phyloP scores from a whole-genome alignment of 2,888 invertebrate species.

The Melipona beecheii region DNA sequence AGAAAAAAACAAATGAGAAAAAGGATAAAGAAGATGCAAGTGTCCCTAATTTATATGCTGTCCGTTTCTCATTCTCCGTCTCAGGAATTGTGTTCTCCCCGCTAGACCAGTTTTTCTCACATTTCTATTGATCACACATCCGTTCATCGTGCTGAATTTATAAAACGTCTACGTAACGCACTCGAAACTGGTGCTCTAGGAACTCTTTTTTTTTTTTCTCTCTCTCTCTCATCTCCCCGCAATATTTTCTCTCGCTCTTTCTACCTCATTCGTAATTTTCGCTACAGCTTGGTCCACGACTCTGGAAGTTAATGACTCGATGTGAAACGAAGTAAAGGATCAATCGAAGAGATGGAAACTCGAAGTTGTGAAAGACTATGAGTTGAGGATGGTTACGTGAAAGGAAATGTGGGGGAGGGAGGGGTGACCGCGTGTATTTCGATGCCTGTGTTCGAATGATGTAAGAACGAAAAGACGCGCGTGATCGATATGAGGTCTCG shows the following conservation, averaged over 20 bases:
- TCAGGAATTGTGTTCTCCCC: conserved; percentile 12
- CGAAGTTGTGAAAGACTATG: neutral
- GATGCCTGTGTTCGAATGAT: neutral
- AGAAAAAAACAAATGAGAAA: conserved; percentile 14
- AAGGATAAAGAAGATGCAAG: conserved; percentile 2
- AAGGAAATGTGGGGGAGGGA: neutral
- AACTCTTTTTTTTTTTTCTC: conserved; percentile 61
- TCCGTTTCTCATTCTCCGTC: neutral
- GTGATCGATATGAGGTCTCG: conserved; percentile 55
- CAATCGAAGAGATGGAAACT: conserved; percentile 3
- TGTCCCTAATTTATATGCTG: conserved; percentile 19
- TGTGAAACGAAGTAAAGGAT: conserved; percentile 58
- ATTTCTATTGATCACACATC: conserved; percentile 39
- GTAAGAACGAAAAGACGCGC: conserved; percentile 44
- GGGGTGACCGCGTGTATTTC: conserved; percentile 2
- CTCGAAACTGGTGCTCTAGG: conserved; percentile 61
- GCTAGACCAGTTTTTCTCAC: conserved; percentile 6
- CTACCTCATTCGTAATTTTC: conserved; percentile 48
- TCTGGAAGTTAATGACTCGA: conserved; percentile 65
- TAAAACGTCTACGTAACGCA: conserved; percentile 52
- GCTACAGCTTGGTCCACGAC: conserved; percentile 74
- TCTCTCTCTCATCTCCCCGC: conserved; percentile 7
- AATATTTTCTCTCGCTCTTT: conserved; percentile 37
- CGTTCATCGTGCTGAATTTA: conserved; percentile 42
- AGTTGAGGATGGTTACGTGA: neutral